phyloP scores from a whole-genome alignment of 2,888 invertebrate genomes.

The Saturnia japonica region DNA sequence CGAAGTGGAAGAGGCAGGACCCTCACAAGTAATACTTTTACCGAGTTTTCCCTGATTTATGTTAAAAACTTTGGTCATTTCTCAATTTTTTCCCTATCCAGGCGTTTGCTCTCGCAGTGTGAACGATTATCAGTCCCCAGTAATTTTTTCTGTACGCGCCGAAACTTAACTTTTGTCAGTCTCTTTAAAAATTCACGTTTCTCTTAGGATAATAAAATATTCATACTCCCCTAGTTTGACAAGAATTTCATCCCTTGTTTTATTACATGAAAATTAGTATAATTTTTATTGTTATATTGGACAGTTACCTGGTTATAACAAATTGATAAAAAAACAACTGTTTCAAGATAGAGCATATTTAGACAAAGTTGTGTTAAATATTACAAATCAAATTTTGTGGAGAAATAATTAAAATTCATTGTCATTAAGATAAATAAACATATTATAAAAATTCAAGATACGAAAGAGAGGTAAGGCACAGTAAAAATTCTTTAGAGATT shows the following conservation, averaged over 20 bases:
- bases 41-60: conserved; percentile 72
- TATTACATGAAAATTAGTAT: neutral
- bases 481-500: too few species aligned
- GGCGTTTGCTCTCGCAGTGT: conserved; percentile 58
- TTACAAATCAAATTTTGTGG: too few species aligned
- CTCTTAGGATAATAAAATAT: conserved; percentile 25
- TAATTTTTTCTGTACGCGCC: conserved; percentile 47
- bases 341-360: too few species aligned
- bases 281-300: neutral
- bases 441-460: too few species aligned
- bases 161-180: conserved; percentile 48
- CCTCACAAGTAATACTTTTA: conserved; percentile 70
- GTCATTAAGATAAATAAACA: too few species aligned
- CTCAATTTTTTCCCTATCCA: conserved; percentile 66
- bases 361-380: too few species aligned
- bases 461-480: too few species aligned
- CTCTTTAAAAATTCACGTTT: conserved; percentile 25
- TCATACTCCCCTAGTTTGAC: neutral
- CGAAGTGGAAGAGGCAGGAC: conserved; percentile 47
- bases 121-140: conserved; percentile 76
- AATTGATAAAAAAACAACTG: neutral
- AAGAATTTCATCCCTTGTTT: neutral
- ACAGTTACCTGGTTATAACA: neutral
- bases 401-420: too few species aligned
- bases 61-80: conserved; percentile 76